A percentile compares a stretch with the other conserved stretches of the same genome.
Conservation (phyloP, 2,113 vertebrate species). For the Ardeotis arabs region DNA sequence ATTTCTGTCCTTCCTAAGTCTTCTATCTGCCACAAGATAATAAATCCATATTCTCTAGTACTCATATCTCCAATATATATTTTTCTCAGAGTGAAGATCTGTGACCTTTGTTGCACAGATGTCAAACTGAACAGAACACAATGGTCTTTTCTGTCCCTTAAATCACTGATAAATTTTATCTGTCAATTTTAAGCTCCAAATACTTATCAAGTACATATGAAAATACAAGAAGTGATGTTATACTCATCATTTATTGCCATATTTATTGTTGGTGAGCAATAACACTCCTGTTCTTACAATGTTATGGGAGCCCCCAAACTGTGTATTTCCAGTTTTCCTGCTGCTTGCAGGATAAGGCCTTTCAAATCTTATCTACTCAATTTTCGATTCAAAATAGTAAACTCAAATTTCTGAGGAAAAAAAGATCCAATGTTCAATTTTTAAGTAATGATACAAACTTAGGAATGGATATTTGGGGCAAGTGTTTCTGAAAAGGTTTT, state of each 20-base stretch:
- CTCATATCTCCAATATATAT: neutral
- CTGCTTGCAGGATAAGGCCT: neutral
- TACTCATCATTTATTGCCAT: neutral
- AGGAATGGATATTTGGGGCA: neutral
- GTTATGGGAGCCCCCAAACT: neutral
- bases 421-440: neutral
- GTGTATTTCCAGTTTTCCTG: neutral
- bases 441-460: neutral
- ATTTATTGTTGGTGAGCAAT: neutral
- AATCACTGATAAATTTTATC: neutral
- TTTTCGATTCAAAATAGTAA: neutral
- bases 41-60: neutral
- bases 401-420: neutral
- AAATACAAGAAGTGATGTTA: neutral
- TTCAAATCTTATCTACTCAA: neutral
- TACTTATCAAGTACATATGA: neutral
- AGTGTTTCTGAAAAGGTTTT: neutral
- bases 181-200: neutral
- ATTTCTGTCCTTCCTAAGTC: neutral
- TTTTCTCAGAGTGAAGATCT: neutral
- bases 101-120: neutral
- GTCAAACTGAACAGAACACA: neutral
- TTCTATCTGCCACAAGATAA: neutral
- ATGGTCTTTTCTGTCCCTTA: neutral
- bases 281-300: neutral